Evolutionary conservation across 2,113 vertebrate species (phyloP).

Genomic region (Crotalus tigris): DNA sequence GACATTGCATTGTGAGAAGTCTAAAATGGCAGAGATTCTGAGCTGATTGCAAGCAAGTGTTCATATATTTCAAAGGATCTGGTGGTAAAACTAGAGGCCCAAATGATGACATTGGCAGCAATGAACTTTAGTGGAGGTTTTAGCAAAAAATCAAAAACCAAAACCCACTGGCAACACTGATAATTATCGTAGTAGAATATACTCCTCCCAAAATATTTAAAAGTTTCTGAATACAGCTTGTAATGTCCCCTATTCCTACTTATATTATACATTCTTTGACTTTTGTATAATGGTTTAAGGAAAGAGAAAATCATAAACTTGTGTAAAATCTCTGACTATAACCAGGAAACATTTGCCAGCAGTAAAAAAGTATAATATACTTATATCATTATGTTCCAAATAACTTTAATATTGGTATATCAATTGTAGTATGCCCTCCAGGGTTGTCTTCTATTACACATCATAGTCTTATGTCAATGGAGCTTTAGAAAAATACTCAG

Average conservation of each 20-base stretch:
- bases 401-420: constrained; percentile 46
- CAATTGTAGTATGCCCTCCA: constrained; percentile 46
- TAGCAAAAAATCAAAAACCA: not conserved
- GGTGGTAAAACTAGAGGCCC: not conserved
- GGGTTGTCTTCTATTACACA: constrained; percentile 53
- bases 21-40: not conserved
- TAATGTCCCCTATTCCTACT: not conserved
- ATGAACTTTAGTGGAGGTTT: not conserved
- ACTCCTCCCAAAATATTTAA: not conserved
- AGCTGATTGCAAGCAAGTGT: not conserved
- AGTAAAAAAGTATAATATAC: constrained; percentile 16
- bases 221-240: not conserved
- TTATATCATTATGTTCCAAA: constrained; percentile 42
- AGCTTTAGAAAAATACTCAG: constrained; percentile 47
- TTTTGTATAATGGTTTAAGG: not conserved
- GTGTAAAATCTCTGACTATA: constrained; percentile 33
- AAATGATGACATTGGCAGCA: not conserved
- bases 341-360: constrained; percentile 43
- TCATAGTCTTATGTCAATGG: constrained; percentile 48
- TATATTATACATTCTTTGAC: not conserved
- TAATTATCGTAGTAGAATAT: not conserved
- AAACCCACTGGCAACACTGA: not conserved
- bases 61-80: not conserved
- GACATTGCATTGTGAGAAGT: not conserved
- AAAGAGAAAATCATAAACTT: constrained; percentile 35